Conservation (phyloP, 2,797 vertebrate genomes). For the Morus bassanus region DNA sequence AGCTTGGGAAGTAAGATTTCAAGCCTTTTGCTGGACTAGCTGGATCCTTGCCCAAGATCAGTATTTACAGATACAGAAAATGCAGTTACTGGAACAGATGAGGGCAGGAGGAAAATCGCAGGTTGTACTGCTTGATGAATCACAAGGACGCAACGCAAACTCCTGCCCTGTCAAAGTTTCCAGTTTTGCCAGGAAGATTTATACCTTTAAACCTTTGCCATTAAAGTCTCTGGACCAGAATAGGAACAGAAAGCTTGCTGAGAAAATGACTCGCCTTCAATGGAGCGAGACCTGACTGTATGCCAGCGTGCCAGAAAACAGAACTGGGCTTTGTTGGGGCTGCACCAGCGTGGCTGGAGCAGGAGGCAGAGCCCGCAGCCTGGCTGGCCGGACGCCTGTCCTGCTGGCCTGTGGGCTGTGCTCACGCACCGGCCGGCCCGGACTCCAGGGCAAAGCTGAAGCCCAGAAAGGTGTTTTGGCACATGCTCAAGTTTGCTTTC, state of each 20-base stretch:
- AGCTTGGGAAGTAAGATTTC: background rate
- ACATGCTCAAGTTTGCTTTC: background rate
- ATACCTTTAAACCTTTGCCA: background rate
- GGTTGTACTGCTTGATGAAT: background rate
- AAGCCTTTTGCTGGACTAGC: background rate
- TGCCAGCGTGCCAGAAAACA: background rate
- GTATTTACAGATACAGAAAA: background rate
- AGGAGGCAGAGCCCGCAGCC: background rate
- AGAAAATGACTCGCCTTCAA: background rate
- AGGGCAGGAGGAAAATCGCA: background rate
- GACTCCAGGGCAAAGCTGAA: background rate
- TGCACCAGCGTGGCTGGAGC: rapidly evolving
- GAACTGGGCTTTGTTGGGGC: background rate
- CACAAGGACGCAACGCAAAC: background rate
- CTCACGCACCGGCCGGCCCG: background rate
- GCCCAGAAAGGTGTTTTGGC: background rate
- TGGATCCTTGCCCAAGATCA: background rate
- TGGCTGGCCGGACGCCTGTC: background rate
- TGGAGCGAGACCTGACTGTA: background rate
- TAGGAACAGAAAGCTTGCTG: background rate
- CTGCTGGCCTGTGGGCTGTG: background rate
- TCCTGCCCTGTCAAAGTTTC: background rate
- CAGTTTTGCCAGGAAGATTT: background rate
- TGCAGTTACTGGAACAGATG: background rate
- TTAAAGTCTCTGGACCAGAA: background rate